phyloP scores from a whole-genome alignment of 2,888 invertebrate species.

The Odontomyia ornata region DNA sequence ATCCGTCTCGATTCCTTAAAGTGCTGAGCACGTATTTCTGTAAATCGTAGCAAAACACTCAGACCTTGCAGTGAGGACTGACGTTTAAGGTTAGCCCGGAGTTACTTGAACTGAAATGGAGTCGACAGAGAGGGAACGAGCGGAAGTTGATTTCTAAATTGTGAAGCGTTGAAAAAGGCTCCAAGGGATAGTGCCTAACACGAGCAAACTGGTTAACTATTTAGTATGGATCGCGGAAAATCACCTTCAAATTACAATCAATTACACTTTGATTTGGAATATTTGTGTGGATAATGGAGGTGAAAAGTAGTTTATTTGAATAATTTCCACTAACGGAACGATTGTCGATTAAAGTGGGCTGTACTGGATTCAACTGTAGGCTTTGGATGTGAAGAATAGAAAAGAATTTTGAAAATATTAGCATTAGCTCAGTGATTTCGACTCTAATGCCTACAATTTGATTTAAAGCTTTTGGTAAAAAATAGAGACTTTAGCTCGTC shows the following conservation, averaged over 20 bases:
- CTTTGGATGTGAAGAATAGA: too few species aligned
- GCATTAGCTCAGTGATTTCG: too few species aligned
- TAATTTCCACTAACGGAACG: too few species aligned
- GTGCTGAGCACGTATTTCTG: conserved; percentile 49
- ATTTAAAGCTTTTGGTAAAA: too few species aligned
- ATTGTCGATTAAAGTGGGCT: too few species aligned
- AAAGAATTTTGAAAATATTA: too few species aligned
- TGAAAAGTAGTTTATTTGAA: too few species aligned
- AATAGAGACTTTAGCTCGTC: too few species aligned
- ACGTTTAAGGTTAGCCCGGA: conserved; percentile 17
- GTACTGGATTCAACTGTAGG: too few species aligned
- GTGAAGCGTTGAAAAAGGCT: not conserved
- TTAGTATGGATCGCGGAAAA: not conserved
- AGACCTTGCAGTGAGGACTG: conserved; percentile 25
- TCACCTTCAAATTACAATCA: conserved; percentile 6
- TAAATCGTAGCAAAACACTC: conserved; percentile 50
- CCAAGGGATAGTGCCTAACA: not conserved
- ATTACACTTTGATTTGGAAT: not conserved
- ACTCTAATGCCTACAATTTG: too few species aligned
- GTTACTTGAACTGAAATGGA: not conserved
- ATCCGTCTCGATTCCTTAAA: conserved; percentile 46
- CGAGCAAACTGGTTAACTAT: not conserved
- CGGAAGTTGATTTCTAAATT: conserved; percentile 35
- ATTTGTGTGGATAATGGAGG: too few species aligned
- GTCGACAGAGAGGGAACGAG: not conserved